phyloP scores from a whole-genome alignment of 2,888 invertebrate genomes.

The Tinea pellionella region DNA sequence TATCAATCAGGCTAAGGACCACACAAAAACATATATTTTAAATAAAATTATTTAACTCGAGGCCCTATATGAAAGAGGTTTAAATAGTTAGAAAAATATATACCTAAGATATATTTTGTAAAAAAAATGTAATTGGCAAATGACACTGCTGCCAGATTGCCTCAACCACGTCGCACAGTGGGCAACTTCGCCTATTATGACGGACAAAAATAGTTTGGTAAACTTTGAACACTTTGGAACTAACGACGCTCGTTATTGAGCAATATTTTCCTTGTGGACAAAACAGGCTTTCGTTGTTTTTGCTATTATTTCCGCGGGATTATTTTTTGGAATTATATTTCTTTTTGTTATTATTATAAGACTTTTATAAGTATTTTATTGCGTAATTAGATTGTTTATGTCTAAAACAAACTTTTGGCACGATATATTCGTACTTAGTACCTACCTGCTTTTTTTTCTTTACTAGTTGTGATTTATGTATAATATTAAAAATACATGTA shows the following conservation, averaged over 20 bases:
- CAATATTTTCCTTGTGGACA: conserved; percentile 56
- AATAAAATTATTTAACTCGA: too few relatives aligned
- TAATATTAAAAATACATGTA: too few relatives aligned
- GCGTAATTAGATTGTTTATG: neutral
- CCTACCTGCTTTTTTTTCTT: too few relatives aligned
- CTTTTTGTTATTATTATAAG: neutral
- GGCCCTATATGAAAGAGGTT: too few relatives aligned
- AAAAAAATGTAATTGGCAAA: neutral
- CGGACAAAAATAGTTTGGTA: conserved; percentile 57
- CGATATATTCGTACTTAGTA: too few relatives aligned
- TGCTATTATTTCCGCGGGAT: conserved; percentile 3
- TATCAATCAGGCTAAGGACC: too few relatives aligned
- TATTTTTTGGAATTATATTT: neutral
- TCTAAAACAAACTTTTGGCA: neutral
- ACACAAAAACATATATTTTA: too few relatives aligned
- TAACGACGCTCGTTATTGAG: conserved; percentile 58
- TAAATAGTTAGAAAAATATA: too few relatives aligned
- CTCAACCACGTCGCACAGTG: conserved; percentile 6
- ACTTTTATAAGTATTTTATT: neutral
- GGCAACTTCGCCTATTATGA: conserved; percentile 60
- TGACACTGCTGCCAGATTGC: neutral
- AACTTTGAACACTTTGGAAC: conserved; percentile 44
- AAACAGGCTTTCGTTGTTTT: conserved; percentile 22
- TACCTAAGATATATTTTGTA: too few relatives aligned
- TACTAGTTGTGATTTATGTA: too few relatives aligned